Percentiles rank a stretch among this genome's conserved stretches.
phyloP scores from a whole-genome alignment of 2,113 vertebrate species.

The Mustela nigripes region DNA sequence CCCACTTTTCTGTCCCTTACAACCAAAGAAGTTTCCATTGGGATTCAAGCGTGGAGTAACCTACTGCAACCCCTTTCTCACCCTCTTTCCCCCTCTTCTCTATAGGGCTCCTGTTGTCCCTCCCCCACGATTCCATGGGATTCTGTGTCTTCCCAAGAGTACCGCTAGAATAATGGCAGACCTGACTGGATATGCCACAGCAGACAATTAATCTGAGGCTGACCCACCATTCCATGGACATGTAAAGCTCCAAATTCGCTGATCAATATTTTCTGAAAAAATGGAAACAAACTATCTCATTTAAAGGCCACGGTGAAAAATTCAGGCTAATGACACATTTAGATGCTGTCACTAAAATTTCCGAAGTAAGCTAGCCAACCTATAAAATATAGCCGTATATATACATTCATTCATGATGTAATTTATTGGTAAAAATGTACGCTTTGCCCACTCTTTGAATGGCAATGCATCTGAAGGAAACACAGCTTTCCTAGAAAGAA shows the following conservation, averaged over 20 bases:
- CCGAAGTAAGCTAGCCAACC: background rate
- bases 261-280: background rate
- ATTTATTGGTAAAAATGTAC: background rate
- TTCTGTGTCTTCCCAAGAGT: background rate
- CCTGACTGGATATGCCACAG: fast-evolving
- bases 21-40: background rate
- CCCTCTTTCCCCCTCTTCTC: background rate
- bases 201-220: background rate
- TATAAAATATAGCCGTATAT: background rate
- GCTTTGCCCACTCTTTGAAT: background rate
- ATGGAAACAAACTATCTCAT: background rate
- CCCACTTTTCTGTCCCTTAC: background rate
- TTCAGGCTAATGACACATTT: background rate
- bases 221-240: background rate
- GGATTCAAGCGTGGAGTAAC: background rate
- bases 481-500: background rate
- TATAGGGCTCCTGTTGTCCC: fast-evolving
- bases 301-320: background rate
- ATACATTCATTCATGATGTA: fast-evolving
- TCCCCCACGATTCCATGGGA: too few relatives aligned
- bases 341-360: background rate
- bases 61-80: background rate
- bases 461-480: background rate
- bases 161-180: background rate
- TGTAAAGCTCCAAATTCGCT: background rate